Evolutionary conservation across 2,113 vertebrate genomes (phyloP).

Genomic region (Lamprotornis superbus): DNA sequence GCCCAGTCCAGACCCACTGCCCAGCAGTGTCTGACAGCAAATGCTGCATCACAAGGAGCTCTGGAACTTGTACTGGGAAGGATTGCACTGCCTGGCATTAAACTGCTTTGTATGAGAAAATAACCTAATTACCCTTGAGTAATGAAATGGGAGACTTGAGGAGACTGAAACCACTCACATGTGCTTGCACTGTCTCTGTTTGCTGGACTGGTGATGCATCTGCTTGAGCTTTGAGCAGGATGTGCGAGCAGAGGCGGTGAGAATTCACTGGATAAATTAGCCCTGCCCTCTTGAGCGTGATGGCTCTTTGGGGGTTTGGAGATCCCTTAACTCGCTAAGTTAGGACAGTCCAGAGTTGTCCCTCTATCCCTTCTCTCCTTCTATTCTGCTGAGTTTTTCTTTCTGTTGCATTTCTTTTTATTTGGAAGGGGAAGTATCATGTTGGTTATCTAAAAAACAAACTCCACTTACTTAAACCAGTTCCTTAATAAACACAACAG

Average conservation of each 20-base stretch:
- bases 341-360: neutral
- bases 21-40: neutral
- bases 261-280: neutral
- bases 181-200: neutral
- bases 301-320: neutral
- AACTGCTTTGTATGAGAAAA: neutral
- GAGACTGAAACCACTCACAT: neutral
- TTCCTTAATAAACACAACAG: slow-evolving; percentile 6
- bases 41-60: neutral
- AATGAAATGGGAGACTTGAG: neutral
- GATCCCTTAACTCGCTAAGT: neutral
- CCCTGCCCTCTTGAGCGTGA: neutral
- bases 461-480: neutral
- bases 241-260: neutral
- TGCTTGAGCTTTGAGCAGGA: neutral
- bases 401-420: neutral
- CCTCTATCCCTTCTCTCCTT: neutral
- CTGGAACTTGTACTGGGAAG: neutral
- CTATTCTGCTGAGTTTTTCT: neutral
- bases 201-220: neutral
- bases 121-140: neutral
- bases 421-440: neutral
- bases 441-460: neutral
- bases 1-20: too few relatives aligned
- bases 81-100: neutral